phyloP scores from a whole-genome alignment of 2,113 vertebrate genomes.

The Verasper variegatus region DNA sequence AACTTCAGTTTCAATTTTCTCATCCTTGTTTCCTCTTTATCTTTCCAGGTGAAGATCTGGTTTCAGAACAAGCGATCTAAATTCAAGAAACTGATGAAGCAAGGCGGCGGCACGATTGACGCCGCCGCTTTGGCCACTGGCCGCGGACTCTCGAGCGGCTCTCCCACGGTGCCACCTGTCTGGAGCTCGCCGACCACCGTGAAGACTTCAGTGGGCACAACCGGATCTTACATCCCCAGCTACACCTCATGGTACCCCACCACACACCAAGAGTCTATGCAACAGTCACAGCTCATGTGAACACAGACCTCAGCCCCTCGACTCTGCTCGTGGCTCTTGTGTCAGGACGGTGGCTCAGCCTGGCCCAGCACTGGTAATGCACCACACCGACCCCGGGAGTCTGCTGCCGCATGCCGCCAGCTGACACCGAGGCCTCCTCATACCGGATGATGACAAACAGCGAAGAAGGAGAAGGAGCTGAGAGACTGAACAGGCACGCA shows the following conservation, averaged over 20 bases:
- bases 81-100: slow-evolving; percentile 96
- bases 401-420: slow-evolving; percentile 78
- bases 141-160: slow-evolving; percentile 90
- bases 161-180: slow-evolving; percentile 90
- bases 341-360: slow-evolving; percentile 69
- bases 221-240: slow-evolving; percentile 95
- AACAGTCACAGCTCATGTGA: slow-evolving; percentile 99
- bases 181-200: slow-evolving; percentile 93
- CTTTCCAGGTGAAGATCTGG: slow-evolving; percentile 93
- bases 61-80: slow-evolving; percentile 98
- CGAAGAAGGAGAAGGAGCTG: slow-evolving; percentile 68
- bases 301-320: slow-evolving; percentile 63
- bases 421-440: slow-evolving; percentile 81
- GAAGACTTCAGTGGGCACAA: slow-evolving; percentile 89
- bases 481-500: slow-evolving; percentile 73
- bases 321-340: slow-evolving; percentile 52
- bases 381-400: slow-evolving; percentile 83
- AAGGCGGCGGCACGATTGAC: slow-evolving; percentile 92
- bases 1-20: neutral
- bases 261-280: slow-evolving; percentile 99
- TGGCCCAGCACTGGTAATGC: slow-evolving; percentile 71
- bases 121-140: slow-evolving; percentile 89
- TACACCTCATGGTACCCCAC: slow-evolving; percentile 99
- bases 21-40: neutral
- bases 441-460: slow-evolving; percentile 71